Conservation (phyloP, 2,888 invertebrate genomes). For the Argyresthia goedartella region DNA sequence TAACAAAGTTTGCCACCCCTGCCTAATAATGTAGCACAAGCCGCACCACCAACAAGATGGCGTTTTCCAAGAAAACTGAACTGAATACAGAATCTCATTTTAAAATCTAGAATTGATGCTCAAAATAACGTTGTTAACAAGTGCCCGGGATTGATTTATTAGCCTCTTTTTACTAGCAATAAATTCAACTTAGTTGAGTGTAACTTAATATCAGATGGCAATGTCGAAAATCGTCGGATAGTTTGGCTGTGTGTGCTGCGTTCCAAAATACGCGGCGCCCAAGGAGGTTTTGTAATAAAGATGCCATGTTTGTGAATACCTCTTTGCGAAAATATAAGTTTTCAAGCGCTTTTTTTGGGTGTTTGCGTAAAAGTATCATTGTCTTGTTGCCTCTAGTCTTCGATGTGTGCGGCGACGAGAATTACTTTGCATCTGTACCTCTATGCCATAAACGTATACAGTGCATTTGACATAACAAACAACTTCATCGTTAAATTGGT, state of each 20-base stretch:
- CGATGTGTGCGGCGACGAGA: too few species aligned
- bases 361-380: too few species aligned
- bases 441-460: too few species aligned
- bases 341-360: too few species aligned
- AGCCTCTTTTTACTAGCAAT: not conserved
- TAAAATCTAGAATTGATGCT: not conserved
- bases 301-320: too few species aligned
- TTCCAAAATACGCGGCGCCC: too few species aligned
- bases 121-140: not conserved
- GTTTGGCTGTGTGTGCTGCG: not conserved
- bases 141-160: slow-evolving; percentile 2
- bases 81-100: not conserved
- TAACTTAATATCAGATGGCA: slow-evolving; percentile 3
- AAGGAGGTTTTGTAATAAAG: too few species aligned
- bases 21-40: not conserved
- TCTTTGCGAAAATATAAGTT: too few species aligned
- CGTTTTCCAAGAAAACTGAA: not conserved
- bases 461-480: too few species aligned
- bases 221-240: not conserved
- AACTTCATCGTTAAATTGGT: too few species aligned
- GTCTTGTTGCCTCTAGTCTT: too few species aligned
- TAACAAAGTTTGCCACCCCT: not conserved
- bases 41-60: not conserved
- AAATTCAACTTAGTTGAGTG: slow-evolving; percentile 1
- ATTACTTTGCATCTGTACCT: too few species aligned